phyloP scores from a whole-genome alignment of 2,113 vertebrate genomes.

The Trematocara stigmaticum region DNA sequence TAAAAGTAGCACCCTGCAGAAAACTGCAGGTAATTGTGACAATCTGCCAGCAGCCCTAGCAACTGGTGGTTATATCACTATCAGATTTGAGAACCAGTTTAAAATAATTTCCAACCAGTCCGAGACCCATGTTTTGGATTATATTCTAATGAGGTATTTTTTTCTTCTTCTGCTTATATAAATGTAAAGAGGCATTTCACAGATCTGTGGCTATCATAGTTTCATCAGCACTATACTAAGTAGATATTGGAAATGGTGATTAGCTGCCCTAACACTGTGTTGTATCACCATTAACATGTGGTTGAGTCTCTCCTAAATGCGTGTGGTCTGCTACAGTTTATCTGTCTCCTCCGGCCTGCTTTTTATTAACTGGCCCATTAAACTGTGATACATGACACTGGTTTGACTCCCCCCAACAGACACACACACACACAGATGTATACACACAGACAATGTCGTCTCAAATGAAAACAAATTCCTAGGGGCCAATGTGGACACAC shows the following conservation, averaged over 20 bases:
- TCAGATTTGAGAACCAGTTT: background rate
- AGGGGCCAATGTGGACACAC: background rate
- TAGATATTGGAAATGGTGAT: background rate
- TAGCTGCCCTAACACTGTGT: background rate
- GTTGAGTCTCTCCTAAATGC: background rate
- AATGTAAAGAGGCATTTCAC: too few relatives aligned
- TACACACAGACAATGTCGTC: background rate
- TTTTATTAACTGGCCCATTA: slow-evolving; percentile 62
- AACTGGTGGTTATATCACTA: background rate
- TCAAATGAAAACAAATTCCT: background rate
- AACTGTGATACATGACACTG: slow-evolving; percentile 55
- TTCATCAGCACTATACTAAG: background rate
- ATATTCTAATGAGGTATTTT: background rate
- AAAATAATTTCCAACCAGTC: background rate
- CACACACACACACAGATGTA: background rate
- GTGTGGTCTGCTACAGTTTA: slow-evolving; percentile 51
- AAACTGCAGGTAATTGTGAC: background rate
- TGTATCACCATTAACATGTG: background rate
- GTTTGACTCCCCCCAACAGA: background rate
- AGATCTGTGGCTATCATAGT: too few relatives aligned
- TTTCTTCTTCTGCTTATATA: too few relatives aligned
- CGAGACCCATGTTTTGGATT: background rate
- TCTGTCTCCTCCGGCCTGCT: slow-evolving; percentile 38
- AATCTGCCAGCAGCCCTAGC: background rate
- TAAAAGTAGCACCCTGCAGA: background rate